A percentile compares a stretch with the other conserved stretches of the same genome.
These are phyloP conservation scores for Chaenocephalus aceratus DNA, from an alignment of 2,113 vertebrate genomes.

Conservation along the genomic window DNA sequence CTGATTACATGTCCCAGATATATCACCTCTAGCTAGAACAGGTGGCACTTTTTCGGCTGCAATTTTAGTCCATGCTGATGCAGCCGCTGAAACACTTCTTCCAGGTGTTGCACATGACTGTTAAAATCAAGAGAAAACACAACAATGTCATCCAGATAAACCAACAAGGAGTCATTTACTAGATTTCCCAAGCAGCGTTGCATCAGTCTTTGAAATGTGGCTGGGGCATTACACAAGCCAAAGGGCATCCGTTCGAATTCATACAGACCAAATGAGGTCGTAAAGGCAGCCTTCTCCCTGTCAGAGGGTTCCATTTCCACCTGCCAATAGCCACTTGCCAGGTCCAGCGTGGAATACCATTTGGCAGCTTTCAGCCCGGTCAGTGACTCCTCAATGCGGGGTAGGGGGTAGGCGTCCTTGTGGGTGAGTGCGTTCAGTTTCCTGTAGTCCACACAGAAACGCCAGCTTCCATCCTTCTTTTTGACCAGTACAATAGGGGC, in stretches of 20 bases:
- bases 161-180: constrained; percentile 1
- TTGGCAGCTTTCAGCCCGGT: background rate
- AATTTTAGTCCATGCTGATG: constrained; percentile 24
- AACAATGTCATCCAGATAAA: constrained; percentile 40
- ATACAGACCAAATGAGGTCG: background rate
- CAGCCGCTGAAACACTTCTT: background rate
- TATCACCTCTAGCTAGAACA: background rate
- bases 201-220: constrained; percentile 36
- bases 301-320: constrained; percentile 12
- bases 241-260: constrained; percentile 29
- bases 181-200: constrained; percentile 16
- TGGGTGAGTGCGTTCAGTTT: constrained; percentile 8
- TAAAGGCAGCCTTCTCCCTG: constrained; percentile 26
- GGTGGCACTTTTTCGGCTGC: constrained; percentile 17
- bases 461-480: constrained; percentile 24
- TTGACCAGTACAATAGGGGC: constrained; percentile 12
- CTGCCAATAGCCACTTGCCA: constrained; percentile 39
- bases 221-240: background rate
- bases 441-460: constrained; percentile 30
- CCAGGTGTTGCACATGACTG: constrained; percentile 10
- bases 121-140: constrained; percentile 24
- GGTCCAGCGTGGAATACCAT: constrained; percentile 23
- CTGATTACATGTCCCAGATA: constrained; percentile 30
- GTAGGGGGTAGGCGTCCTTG: constrained; percentile 24
- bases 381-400: constrained; percentile 22